Percentiles rank a stretch among this genome's conserved stretches.
Conservation (phyloP, 2,113 vertebrate species). For the Oxygymnocypris stewartii region DNA sequence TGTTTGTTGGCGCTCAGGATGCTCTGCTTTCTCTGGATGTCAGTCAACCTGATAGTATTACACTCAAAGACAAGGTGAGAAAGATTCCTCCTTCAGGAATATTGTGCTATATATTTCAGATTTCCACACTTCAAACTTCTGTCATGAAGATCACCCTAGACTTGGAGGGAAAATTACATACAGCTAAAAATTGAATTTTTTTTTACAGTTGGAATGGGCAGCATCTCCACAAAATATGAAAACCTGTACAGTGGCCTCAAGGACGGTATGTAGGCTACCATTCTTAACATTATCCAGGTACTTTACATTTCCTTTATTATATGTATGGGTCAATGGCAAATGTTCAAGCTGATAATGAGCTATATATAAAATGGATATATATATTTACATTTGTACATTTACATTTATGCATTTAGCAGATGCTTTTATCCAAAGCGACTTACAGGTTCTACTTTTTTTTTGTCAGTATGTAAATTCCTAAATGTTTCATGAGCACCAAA, state of each 20-base stretch:
- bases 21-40: slow-evolving; percentile 69
- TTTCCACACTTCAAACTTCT: neutral
- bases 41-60: slow-evolving; percentile 59
- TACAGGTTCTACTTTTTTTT: no score
- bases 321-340: neutral
- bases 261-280: neutral
- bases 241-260: neutral
- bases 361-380: no score
- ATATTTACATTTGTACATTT: no score
- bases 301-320: neutral
- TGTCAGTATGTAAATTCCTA: no score
- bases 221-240: rapidly evolving
- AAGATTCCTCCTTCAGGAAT: neutral
- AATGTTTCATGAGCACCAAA: no score
- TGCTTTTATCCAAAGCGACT: no score
- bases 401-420: no score
- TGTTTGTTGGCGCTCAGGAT: slow-evolving; percentile 70
- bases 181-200: neutral
- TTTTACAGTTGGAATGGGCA: slow-evolving; percentile 60
- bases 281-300: neutral
- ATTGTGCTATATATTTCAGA: slow-evolving; percentile 9
- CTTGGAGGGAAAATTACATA: neutral
- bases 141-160: neutral
- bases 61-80: slow-evolving; percentile 62
- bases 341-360: no score